Evolutionary conservation across 2,888 invertebrate species (phyloP), one percentile per base, ranked within the genome.

Genomic region (Neoitamus cyanurus): DNA sequence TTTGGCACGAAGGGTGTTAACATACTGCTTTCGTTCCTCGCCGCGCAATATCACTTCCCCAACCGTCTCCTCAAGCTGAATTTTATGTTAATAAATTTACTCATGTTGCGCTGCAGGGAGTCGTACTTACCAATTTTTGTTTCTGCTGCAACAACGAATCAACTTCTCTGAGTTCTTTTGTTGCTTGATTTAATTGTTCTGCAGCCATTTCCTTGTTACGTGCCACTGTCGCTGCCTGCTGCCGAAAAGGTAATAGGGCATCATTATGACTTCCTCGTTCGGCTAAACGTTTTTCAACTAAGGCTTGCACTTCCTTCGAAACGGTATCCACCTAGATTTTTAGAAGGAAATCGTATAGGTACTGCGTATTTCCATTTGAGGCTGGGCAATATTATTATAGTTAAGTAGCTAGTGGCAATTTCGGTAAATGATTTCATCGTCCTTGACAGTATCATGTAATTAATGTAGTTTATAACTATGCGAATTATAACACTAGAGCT

Each of bases 11-110:
- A 97, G 91, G 87, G 95, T 94, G 88, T 94, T 95, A 15, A 97
- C 96, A 90, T 97, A 97, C 87, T 94, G 94, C 90, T 97, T 97
- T 89, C 97, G 94, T 91, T 97, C 96, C 86, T 96, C 96, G 31
- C 96, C 96, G 88, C 95, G 93, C 28, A 96, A 92, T 25, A 95
- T 93, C 84, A 94, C 94, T 86, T 95, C 95, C 2, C 95, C 95
- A 69, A 93, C 90, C 25, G 92, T 90, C 87, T 92, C 92, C 85
- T 92, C 92, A 6, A 93, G 92, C 92, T 82, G 34, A 75, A 72
- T 25, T n/a, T n/a, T n/a, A n/a, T n/a, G n/a, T n/a, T n/a, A n/a
- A n/a, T n/a, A n/a, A n/a, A n/a, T n/a, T n/a, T n/a, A n/a, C n/a
- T n/a, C n/a, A n/a, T n/a, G n/a, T n/a, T n/a, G n/a, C n/a, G n/a